Evolutionary conservation across 2,113 vertebrate species (phyloP).

Genomic region (Syngnathus typhle): DNA sequence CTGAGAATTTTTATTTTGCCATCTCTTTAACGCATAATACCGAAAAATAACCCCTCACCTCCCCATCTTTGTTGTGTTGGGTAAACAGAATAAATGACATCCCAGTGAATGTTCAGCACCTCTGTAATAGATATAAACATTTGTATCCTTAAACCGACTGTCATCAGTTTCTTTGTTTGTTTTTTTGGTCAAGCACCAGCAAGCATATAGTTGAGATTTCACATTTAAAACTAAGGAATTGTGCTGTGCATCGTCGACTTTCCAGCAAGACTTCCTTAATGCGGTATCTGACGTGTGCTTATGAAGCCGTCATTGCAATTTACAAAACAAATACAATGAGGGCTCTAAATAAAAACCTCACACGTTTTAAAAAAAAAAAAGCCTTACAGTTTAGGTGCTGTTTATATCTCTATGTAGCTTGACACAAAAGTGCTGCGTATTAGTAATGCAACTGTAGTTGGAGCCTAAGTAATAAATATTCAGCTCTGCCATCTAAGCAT

Average conservation of each 20-base stretch:
- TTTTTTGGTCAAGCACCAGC: neutral
- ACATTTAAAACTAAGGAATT: slow-evolving; percentile 3
- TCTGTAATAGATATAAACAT: neutral
- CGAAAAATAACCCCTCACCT: neutral
- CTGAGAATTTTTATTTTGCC: neutral
- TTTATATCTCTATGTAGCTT: slow-evolving; percentile 29
- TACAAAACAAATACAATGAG: neutral
- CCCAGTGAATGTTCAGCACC: neutral
- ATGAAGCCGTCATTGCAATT: neutral
- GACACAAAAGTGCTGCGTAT: slow-evolving; percentile 21
- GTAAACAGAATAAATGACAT: neutral
- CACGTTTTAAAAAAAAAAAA: slow-evolving; percentile 6
- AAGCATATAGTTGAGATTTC: neutral
- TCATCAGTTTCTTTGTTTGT: neutral
- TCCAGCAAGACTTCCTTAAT: neutral
- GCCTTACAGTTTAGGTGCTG: slow-evolving; percentile 9
- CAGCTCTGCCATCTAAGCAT: slow-evolving; percentile 17
- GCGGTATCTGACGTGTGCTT: neutral
- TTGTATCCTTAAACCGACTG: neutral
- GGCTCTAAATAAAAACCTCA: slow-evolving; percentile 23
- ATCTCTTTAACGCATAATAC: neutral
- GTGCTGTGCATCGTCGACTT: slow-evolving; percentile 4
- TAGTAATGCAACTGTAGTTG: neutral
- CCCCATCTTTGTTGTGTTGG: neutral
- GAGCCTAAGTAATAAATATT: slow-evolving; percentile 1